Evolutionary conservation across 2,888 invertebrate species (phyloP).

Genomic region (Corythucha ciliata): DNA sequence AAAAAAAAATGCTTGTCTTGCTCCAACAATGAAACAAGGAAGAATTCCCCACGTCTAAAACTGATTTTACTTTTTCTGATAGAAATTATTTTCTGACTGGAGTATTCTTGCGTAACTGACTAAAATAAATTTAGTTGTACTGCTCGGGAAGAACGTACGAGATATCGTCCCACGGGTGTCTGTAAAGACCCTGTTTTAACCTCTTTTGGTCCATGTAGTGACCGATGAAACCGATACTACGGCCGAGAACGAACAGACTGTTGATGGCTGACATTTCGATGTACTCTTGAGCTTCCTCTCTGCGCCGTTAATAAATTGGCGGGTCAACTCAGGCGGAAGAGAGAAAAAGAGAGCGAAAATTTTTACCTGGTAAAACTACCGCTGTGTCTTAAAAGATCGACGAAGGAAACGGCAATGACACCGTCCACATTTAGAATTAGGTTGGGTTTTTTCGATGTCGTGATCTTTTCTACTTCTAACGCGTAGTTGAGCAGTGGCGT

Average conservation of each 20-base stretch:
- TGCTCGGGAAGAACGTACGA: constrained; percentile 73
- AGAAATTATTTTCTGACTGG: no score
- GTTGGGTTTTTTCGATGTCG: constrained; percentile 99
- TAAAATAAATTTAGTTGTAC: constrained; percentile 48
- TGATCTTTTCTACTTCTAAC: constrained; percentile 91
- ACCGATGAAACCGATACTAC: constrained; percentile 96
- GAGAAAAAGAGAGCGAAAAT: no score
- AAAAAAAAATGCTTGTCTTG: no score
- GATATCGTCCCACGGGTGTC: constrained; percentile 99
- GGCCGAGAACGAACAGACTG: constrained; percentile 93
- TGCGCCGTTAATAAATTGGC: constrained; percentile 45
- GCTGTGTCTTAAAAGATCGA: constrained; percentile 88
- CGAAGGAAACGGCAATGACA: constrained; percentile 93
- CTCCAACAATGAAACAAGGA: no score
- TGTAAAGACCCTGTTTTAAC: constrained; percentile 95
- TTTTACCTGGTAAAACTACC: constrained; percentile 90
- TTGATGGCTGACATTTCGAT: constrained; percentile 96
- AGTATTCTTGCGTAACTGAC: no score
- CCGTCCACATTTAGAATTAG: constrained; percentile 98
- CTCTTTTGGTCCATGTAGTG: constrained; percentile 98
- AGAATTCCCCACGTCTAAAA: no score
- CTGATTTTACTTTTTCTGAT: no score
- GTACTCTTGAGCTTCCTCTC: constrained; percentile 95
- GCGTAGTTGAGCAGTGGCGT: constrained; percentile 94
- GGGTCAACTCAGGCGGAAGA: no score